Evolutionary conservation across 2,888 invertebrate species (phyloP).

Genomic region (Drosophila eohydei): DNA sequence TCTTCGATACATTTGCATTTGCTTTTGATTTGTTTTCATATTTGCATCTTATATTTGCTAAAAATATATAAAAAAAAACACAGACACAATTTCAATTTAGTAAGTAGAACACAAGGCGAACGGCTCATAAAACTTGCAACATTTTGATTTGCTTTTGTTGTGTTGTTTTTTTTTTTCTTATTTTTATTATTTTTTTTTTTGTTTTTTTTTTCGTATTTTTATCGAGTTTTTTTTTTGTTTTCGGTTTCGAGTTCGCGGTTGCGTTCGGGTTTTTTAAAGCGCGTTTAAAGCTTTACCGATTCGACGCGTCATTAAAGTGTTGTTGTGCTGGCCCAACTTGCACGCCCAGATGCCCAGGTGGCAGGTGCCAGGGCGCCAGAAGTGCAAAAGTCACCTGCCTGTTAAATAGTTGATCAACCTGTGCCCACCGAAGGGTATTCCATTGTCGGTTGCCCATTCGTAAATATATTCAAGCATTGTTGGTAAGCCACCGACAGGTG

Average conservation of each 20-base stretch:
- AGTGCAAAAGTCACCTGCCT: constrained; percentile 28
- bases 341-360: constrained; percentile 12
- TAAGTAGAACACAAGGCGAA: constrained; percentile 20
- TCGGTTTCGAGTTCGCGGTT: neutral
- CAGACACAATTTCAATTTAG: constrained; percentile 20
- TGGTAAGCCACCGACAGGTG: constrained; percentile 46
- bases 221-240: constrained; percentile 3
- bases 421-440: neutral
- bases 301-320: constrained; percentile 7
- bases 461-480: constrained; percentile 17
- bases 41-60: constrained; percentile 43
- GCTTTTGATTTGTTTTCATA: constrained; percentile 27
- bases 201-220: neutral
- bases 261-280: constrained; percentile 19
- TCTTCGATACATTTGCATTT: constrained; percentile 32
- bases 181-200: constrained; percentile 9
- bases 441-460: constrained; percentile 14
- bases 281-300: constrained; percentile 6
- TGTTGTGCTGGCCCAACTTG: neutral
- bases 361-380: neutral
- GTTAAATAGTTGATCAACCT: constrained; percentile 38
- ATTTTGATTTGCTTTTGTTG: constrained; percentile 17
- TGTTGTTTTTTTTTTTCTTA: constrained; percentile 7
- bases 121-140: constrained; percentile 37
- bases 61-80: neutral